Evolutionary conservation across 1,140 invertebrate species (phyloP).

Genomic region (Contarinia nasturtii): DNA sequence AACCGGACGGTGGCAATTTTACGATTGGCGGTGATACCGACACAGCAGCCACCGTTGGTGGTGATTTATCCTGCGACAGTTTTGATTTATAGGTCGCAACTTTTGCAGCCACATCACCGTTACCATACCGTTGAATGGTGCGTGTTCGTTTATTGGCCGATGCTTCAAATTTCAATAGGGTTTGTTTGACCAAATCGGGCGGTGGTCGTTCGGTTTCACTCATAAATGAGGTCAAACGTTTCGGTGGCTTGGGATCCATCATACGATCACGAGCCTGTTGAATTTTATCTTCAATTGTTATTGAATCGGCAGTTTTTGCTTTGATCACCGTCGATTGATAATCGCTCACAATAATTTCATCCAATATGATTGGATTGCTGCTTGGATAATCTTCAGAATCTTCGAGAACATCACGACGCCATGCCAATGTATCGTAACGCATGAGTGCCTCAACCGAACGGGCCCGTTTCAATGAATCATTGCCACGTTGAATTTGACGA

Average conservation of each 20-base stretch:
- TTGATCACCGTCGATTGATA: not conserved
- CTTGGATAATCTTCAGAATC: not conserved
- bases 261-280: slow-evolving; percentile 18
- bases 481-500: slow-evolving; percentile 20
- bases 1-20: slow-evolving; percentile 18
- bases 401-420: slow-evolving; percentile 8
- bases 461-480: slow-evolving; percentile 47
- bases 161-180: slow-evolving; percentile 63
- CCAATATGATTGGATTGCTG: not conserved
- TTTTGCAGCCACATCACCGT: slow-evolving; percentile 42
- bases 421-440: slow-evolving; percentile 29
- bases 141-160: slow-evolving; percentile 32
- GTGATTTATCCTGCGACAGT: slow-evolving; percentile 29
- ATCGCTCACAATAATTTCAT: not conserved
- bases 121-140: slow-evolving; percentile 27
- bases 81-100: slow-evolving; percentile 43
- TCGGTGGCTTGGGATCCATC: slow-evolving; percentile 27
- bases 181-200: slow-evolving; percentile 66
- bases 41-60: too few relatives aligned
- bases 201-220: slow-evolving; percentile 64
- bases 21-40: slow-evolving; percentile 8
- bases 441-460: slow-evolving; percentile 64
- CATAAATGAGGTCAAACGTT: slow-evolving; percentile 44
- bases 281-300: slow-evolving; percentile 15
- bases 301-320: not conserved